These are phyloP conservation scores for Crotalus helleri DNA, from an alignment of 2,113 vertebrate species.

Conservation along the genomic window DNA sequence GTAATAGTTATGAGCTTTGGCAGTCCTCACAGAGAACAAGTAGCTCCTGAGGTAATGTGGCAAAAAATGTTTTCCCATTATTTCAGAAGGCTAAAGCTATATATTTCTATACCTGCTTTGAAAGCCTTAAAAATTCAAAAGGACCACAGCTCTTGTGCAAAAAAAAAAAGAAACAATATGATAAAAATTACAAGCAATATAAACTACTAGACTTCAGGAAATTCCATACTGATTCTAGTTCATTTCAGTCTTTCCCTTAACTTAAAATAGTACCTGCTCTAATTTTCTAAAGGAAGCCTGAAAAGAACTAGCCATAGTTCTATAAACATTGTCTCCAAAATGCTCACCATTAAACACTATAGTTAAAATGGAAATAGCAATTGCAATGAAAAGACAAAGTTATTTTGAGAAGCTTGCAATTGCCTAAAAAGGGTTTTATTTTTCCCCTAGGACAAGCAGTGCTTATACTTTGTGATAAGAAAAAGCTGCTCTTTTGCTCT, in stretches of 20 bases:
- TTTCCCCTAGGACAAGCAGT: background rate
- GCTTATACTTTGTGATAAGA: background rate
- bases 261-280: conserved; percentile 5
- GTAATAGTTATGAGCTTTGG: background rate
- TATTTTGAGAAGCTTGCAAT: background rate
- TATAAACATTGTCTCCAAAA: background rate
- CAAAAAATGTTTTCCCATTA: background rate
- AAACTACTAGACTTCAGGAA: background rate
- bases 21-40: background rate
- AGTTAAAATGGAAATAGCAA: conserved; percentile 4
- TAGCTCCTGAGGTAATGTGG: background rate
- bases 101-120: background rate
- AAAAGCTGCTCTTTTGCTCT: background rate
- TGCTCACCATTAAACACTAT: background rate
- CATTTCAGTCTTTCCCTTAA: background rate
- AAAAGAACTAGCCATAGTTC: conserved; percentile 6
- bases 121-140: background rate
- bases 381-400: background rate
- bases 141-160: conserved; percentile 6
- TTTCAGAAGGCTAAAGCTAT: background rate
- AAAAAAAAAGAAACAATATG: background rate
- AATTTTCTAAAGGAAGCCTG: background rate
- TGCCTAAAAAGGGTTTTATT: conserved; percentile 7
- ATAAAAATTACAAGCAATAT: background rate
- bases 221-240: background rate